These are phyloP conservation scores for Aphelinus atriplicis DNA, from an alignment of 1,140 invertebrate genomes.

Conservation along the genomic window DNA sequence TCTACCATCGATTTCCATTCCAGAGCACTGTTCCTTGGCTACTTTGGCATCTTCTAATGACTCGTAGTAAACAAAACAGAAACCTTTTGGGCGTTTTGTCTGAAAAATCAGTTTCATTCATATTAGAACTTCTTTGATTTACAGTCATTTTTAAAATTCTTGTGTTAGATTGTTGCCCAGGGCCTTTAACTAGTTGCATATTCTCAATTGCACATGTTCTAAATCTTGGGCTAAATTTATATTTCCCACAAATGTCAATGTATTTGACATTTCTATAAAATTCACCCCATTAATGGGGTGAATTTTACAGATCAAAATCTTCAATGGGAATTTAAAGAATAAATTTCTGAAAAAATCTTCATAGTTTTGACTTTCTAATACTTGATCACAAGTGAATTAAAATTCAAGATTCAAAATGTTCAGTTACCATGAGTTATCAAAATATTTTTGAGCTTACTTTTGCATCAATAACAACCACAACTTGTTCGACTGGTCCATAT, in stretches of 20 bases:
- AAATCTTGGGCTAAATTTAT: conserved; percentile 58
- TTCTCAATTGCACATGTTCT: conserved; percentile 55
- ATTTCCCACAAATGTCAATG: conserved; percentile 43
- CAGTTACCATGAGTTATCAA: too few relatives aligned
- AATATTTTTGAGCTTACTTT: conserved; percentile 72
- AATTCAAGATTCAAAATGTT: too few relatives aligned
- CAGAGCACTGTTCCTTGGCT: conserved; percentile 93
- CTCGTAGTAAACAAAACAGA: conserved; percentile 97
- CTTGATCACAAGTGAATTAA: too few relatives aligned
- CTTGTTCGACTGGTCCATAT: conserved; percentile 90
- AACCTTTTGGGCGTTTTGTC: conserved; percentile 93
- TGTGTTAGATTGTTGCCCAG: conserved; percentile 52
- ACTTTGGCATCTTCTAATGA: conserved; percentile 88
- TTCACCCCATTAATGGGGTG: neutral
- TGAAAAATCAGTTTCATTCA: conserved; percentile 57
- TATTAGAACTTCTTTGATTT: too few relatives aligned
- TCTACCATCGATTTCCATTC: conserved; percentile 93
- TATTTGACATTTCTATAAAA: conserved; percentile 1
- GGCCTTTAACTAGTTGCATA: conserved; percentile 59
- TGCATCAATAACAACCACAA: conserved; percentile 95
- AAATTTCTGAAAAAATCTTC: neutral
- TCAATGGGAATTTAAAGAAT: neutral
- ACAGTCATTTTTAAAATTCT: too few relatives aligned
- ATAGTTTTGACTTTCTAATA: too few relatives aligned
- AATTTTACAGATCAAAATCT: neutral